A percentile compares a stretch with the other conserved stretches of the same genome.
phyloP scores from a whole-genome alignment of 2,113 vertebrate species.

The Muscicapa adusta region DNA sequence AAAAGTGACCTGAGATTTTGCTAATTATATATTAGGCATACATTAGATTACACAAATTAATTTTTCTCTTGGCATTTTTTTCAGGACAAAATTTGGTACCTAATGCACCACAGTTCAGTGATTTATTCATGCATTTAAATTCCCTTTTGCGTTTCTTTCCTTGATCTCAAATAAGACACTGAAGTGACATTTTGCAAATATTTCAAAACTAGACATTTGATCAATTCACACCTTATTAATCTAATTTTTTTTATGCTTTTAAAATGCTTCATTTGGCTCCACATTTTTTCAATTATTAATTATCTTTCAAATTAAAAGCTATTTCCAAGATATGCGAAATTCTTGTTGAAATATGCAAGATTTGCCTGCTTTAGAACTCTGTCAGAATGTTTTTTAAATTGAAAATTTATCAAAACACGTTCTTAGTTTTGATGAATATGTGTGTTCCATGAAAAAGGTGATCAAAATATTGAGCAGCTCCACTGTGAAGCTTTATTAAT shows the following conservation, averaged over 20 bases:
- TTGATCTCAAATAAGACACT: not conserved
- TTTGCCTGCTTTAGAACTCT: not conserved
- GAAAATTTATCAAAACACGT: not conserved
- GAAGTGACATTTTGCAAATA: not conserved
- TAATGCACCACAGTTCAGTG: not conserved
- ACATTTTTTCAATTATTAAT: not conserved
- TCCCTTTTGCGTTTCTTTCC: not conserved
- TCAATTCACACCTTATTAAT: not conserved
- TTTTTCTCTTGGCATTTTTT: not conserved
- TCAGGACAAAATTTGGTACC: not conserved
- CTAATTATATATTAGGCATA: not conserved
- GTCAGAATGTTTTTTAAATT: not conserved
- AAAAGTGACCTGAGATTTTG: not conserved
- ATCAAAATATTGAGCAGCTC: not conserved
- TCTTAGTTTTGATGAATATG: not conserved
- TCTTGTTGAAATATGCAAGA: not conserved
- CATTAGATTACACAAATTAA: not conserved
- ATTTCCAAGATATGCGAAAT: not conserved
- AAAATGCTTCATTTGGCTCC: not conserved
- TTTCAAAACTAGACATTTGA: not conserved
- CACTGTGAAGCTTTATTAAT: constrained; percentile 13
- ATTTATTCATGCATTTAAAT: not conserved
- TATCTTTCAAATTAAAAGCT: not conserved
- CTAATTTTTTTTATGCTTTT: not conserved
- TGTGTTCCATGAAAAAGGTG: not conserved